Percentiles rank a stretch among this genome's conserved stretches.
These are phyloP conservation scores for Tinea pellionella DNA, from an alignment of 2,888 invertebrate species.

Conservation along the genomic window DNA sequence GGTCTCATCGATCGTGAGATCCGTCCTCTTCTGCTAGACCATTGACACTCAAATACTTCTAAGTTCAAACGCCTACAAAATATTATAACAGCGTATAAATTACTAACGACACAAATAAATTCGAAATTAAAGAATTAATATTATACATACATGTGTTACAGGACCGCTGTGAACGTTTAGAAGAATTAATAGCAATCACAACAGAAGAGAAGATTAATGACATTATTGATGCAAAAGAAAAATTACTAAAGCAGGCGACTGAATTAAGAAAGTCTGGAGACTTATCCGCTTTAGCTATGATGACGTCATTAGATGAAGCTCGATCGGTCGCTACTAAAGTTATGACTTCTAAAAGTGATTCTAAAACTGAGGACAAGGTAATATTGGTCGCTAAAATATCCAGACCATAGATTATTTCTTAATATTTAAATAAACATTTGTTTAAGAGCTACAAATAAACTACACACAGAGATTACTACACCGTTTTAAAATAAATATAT, in stretches of 20 bases:
- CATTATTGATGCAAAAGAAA: constrained; percentile 51
- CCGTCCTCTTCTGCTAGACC: too few relatives aligned
- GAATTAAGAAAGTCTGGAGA: constrained; percentile 53
- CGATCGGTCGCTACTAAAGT: constrained; percentile 44
- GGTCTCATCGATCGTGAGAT: too few relatives aligned
- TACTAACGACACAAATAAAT: too few relatives aligned
- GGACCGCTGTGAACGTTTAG: constrained; percentile 65
- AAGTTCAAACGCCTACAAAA: too few relatives aligned
- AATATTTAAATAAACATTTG: too few relatives aligned
- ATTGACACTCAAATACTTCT: too few relatives aligned
- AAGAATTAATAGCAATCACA: constrained; percentile 60
- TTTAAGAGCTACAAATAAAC: too few relatives aligned
- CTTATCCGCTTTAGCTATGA: constrained; percentile 53
- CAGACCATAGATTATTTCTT: too few relatives aligned
- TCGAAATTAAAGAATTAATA: too few relatives aligned
- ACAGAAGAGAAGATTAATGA: constrained; percentile 64
- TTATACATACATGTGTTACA: too few relatives aligned
- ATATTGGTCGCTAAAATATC: too few relatives aligned
- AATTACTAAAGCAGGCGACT: constrained; percentile 47
- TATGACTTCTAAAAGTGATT: constrained; percentile 36
- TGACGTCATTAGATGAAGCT: constrained; percentile 52
- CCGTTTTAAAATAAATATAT: not conserved
- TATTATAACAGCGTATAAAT: too few relatives aligned
- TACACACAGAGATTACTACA: not conserved
- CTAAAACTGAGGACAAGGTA: constrained; percentile 56